Conservation (phyloP, 1,140 invertebrate species). For the Stratiolaelaps scimitus region DNA sequence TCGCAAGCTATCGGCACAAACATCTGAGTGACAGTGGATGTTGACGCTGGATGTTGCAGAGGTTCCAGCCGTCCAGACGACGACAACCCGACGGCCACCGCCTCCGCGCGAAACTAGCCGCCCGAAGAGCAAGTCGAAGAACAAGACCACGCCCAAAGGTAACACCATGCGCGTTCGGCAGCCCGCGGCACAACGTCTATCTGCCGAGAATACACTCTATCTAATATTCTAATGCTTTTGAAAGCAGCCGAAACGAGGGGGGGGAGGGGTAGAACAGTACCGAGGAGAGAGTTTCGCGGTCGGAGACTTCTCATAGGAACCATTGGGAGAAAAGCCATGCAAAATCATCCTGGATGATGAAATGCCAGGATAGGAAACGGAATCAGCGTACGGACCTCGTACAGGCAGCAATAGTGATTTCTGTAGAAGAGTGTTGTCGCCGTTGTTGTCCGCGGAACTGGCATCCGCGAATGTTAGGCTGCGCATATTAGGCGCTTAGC, state of each 20-base stretch:
- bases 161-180: background rate
- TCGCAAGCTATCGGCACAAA: background rate
- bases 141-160: conserved; percentile 9
- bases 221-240: background rate
- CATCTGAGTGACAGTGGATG: background rate
- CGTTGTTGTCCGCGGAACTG: background rate
- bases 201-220: background rate
- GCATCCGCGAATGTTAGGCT: background rate
- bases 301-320: too few species aligned
- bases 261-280: too few species aligned
- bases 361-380: too few species aligned
- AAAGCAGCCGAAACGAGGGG: background rate
- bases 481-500: background rate
- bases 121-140: conserved; percentile 5
- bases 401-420: too few species aligned
- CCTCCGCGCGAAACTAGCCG: background rate
- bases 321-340: too few species aligned
- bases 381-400: too few species aligned
- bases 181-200: background rate
- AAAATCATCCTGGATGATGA: too few species aligned
- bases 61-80: background rate
- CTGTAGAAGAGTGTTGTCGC: background rate
- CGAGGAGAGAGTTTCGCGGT: too few species aligned
- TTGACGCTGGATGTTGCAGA: conserved; percentile 7
- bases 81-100: background rate